Base-by-base conservation (phyloP, 2,888 invertebrate species). In the Pandemis corylana region DNA sequence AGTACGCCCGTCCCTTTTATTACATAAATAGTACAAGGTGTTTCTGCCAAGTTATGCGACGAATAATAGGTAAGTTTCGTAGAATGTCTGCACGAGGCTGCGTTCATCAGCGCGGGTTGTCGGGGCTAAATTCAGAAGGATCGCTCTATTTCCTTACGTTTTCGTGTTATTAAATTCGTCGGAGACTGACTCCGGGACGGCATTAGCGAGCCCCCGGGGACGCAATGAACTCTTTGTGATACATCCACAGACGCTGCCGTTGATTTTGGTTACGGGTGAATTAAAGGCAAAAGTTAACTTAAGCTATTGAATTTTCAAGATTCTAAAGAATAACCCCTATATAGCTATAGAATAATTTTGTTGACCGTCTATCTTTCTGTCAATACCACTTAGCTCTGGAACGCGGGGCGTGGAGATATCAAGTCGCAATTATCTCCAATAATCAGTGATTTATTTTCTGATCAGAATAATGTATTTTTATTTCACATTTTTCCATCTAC, bases 131-230 rank as follows among this genome's bases (percentile, higher is more conserved):
- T 74, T 74, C 41, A 65, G 74, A 53, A 69, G 69, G 65, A 70
- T 70, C 59, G 59, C 73, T 66, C 69, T 41, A 74, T 74, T 74
- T 74, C 74, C 74, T 61, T 70, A 44, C 61, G 61, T 61, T 69
- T 66, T 74, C 69, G 68, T 68, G 66, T 74, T 74, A 74, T 74
- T 74, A 74, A 74, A 74, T 74, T 70, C 61, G 65, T 51, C 49
- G 42, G 59, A 28, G 59, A 28, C 64, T 68, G 46, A 68, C 46
- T 65, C 69, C 61, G 74, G 74, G 69, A 59, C 65, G n/a, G 74
- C 69, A 74, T 74, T 74, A 74, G 51, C 66, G 56, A 9, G 36
- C 64, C 74, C 42, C 65, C 9, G 42, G 74, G 66, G 74, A 65
- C 65, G 49, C n/a, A 28, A 49, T 66, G 69, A 74, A 74, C 74